Percentiles rank a stretch among this genome's conserved stretches.
phyloP scores from a whole-genome alignment of 2,113 vertebrate genomes.

The Tamias sibiricus region DNA sequence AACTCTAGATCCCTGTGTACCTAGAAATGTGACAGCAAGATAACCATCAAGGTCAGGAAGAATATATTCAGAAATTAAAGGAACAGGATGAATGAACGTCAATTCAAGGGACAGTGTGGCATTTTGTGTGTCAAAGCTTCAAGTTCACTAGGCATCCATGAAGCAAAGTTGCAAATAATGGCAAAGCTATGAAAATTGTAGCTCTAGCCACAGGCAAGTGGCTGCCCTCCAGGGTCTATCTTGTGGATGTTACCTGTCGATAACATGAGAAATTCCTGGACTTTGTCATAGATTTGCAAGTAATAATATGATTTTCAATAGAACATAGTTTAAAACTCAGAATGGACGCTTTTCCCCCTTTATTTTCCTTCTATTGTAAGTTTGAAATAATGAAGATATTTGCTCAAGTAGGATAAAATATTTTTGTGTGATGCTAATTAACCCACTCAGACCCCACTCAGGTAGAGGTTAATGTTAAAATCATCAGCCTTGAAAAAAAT shows the following conservation, averaged over 20 bases:
- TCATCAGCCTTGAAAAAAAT: not conserved
- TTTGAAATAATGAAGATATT: constrained; percentile 26
- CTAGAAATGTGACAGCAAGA: not conserved
- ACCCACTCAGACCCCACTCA: not conserved
- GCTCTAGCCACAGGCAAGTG: not conserved
- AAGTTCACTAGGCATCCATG: not conserved
- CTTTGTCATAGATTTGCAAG: not conserved
- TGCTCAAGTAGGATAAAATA: not conserved
- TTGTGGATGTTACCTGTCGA: not conserved
- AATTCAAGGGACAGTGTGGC: not conserved
- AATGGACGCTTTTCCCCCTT: not conserved
- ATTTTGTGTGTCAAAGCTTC: not conserved
- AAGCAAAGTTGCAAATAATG: not conserved
- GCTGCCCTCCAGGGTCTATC: not conserved
- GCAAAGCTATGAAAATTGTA: not conserved
- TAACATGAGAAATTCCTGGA: not conserved
- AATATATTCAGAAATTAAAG: not conserved
- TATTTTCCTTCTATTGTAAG: not conserved
- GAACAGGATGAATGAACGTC: not conserved
- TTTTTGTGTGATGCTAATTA: not conserved
- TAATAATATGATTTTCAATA: not conserved
- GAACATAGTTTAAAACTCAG: not conserved
- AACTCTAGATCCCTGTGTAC: not conserved
- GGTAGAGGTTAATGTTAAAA: not conserved
- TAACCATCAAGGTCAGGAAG: not conserved